Conservation (phyloP, 2,888 invertebrate species). For the Helleia helle region DNA sequence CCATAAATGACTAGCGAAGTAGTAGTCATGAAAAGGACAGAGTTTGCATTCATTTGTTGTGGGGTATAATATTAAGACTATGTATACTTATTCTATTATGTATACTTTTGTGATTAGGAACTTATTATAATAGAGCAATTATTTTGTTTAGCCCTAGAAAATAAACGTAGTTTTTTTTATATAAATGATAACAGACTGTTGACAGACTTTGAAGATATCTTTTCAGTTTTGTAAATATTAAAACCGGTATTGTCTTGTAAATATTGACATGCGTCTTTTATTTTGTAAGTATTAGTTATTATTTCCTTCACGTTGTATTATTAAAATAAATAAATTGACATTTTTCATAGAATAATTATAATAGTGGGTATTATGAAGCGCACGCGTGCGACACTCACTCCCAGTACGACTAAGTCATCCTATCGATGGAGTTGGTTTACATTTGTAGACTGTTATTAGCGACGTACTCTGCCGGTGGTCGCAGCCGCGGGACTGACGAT, state of each 20-base stretch:
- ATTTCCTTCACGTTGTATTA: conserved; percentile 4
- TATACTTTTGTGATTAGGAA: neutral
- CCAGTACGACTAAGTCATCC: too few species aligned
- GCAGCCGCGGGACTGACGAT: too few species aligned
- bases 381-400: too few species aligned
- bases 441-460: too few species aligned
- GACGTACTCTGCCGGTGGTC: too few species aligned
- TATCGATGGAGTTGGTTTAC: too few species aligned
- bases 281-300: conserved; percentile 4
- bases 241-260: conserved; percentile 15
- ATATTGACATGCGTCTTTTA: conserved; percentile 16
- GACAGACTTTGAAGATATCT: conserved; percentile 13
- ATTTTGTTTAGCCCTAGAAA: neutral
- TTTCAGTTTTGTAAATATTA: conserved; percentile 17
- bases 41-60: neutral
- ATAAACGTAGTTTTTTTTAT: neutral
- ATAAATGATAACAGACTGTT: conserved; percentile 5
- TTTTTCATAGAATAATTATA: too few species aligned
- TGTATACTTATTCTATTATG: neutral
- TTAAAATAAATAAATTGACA: too few species aligned
- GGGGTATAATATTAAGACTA: neutral
- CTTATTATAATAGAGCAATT: neutral
- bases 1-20: too few species aligned
- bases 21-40: neutral
- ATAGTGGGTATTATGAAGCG: too few species aligned